A percentile compares a stretch with the other conserved stretches of the same genome.
phyloP scores from a whole-genome alignment of 2,113 vertebrate species.

The Brienomyrus brachyistius region DNA sequence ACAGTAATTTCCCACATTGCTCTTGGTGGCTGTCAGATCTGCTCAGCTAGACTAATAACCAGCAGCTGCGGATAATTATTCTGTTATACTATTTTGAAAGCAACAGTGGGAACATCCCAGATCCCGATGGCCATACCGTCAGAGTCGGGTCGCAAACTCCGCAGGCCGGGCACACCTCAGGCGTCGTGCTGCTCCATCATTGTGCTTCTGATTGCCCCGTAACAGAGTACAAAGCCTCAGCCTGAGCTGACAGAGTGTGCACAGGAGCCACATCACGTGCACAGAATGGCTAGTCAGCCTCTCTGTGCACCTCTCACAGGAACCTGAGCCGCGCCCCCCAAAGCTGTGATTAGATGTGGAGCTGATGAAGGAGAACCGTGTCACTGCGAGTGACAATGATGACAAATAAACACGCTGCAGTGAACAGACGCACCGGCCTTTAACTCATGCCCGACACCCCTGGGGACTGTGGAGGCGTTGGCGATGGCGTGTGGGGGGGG shows the following conservation, averaged over 20 bases:
- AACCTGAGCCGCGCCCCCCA: not conserved
- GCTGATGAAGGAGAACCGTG: not conserved
- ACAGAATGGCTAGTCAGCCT: constrained; percentile 28
- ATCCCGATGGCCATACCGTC: not conserved
- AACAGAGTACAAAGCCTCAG: not conserved
- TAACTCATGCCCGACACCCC: not conserved
- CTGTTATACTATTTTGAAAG: not conserved
- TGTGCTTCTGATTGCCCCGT: not conserved
- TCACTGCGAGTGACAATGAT: not conserved
- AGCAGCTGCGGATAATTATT: not conserved
- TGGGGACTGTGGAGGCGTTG: not conserved
- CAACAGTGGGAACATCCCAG: not conserved
- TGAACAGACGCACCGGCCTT: not conserved
- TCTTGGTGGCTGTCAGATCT: not conserved
- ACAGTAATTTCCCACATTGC: not conserved
- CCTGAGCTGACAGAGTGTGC: not conserved
- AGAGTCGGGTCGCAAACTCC: not conserved
- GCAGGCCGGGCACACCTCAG: not conserved
- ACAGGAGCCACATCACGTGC: constrained; percentile 23
- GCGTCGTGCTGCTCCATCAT: not conserved
- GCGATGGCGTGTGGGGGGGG: not conserved
- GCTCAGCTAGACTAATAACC: not conserved
- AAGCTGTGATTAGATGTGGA: not conserved
- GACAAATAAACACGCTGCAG: not conserved
- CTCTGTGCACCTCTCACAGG: too few species aligned